Percentiles rank a stretch among this genome's conserved stretches.
Conservation (phyloP, 2,888 invertebrate species). For the Herminia tarsipennalis region DNA sequence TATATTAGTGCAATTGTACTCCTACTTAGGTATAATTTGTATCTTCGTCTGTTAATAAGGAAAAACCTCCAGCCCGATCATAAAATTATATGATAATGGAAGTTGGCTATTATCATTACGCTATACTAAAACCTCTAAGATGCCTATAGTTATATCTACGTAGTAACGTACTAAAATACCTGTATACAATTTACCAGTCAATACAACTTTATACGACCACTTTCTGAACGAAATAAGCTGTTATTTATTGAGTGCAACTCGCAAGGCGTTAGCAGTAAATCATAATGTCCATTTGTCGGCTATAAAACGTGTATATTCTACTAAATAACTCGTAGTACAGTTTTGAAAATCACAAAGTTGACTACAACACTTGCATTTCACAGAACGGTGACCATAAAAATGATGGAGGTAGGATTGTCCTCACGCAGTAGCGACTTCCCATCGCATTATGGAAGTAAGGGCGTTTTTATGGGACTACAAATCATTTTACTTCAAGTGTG, state of each 20-base stretch:
- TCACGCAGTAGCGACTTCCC: conserved; percentile 42
- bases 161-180: conserved; percentile 23
- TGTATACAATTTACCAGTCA: conserved; percentile 34
- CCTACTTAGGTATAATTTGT: conserved; percentile 31
- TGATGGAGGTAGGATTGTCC: conserved; percentile 52
- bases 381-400: conserved; percentile 54
- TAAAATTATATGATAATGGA: conserved; percentile 45
- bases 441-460: conserved; percentile 42
- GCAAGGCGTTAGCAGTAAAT: conserved; percentile 54
- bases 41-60: conserved; percentile 36
- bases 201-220: conserved; percentile 14
- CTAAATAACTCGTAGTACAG: conserved; percentile 26
- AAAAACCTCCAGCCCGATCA: conserved; percentile 31
- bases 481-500: conserved; percentile 54
- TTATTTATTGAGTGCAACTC: conserved; percentile 56
- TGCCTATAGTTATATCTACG: conserved; percentile 25
- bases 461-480: conserved; percentile 61
- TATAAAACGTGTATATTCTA: conserved; percentile 49
- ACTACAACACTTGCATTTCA: conserved; percentile 42
- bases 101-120: conserved; percentile 33
- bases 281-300: conserved; percentile 55
- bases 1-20: conserved; percentile 28
- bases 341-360: conserved; percentile 40
- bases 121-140: conserved; percentile 18
- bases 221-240: conserved; percentile 34